phyloP scores from a whole-genome alignment of 1,140 invertebrate species.

The Goniozus legneri region DNA sequence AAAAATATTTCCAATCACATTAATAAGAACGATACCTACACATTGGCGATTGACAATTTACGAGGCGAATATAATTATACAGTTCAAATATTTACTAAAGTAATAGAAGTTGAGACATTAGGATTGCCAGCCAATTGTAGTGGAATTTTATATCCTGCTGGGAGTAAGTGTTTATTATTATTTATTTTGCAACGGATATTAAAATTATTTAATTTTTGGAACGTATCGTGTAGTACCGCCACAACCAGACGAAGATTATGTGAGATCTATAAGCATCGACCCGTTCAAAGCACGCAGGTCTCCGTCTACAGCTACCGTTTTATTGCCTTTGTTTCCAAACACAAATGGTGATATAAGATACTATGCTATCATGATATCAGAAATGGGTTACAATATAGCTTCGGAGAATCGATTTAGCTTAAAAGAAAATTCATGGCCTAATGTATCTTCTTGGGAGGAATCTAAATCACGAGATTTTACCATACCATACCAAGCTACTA shows the following conservation, averaged over 20 bases:
- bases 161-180: conserved; percentile 29
- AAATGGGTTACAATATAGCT: conserved; percentile 19
- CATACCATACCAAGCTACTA: conserved; percentile 41
- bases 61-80: conserved; percentile 36
- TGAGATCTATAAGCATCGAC: conserved; percentile 36
- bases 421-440: conserved; percentile 23
- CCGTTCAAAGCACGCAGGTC: conserved; percentile 34
- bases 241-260: conserved; percentile 29
- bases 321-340: conserved; percentile 39
- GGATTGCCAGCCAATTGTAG: conserved; percentile 14
- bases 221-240: conserved; percentile 34
- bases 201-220: not conserved
- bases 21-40: conserved; percentile 22
- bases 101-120: conserved; percentile 12
- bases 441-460: conserved; percentile 36
- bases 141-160: conserved; percentile 33
- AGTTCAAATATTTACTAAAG: conserved; percentile 29
- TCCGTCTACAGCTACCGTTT: conserved; percentile 31
- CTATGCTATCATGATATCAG: conserved; percentile 43
- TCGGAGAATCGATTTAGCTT: conserved; percentile 20
- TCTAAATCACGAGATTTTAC: conserved; percentile 31
- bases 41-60: conserved; percentile 24
- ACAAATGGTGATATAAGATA: conserved; percentile 33
- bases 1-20: conserved; percentile 8
- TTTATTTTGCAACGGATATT: not conserved